These are phyloP conservation scores for Rallus crepitans DNA, from an alignment of 2,797 vertebrate genomes.

Conservation along the genomic window DNA sequence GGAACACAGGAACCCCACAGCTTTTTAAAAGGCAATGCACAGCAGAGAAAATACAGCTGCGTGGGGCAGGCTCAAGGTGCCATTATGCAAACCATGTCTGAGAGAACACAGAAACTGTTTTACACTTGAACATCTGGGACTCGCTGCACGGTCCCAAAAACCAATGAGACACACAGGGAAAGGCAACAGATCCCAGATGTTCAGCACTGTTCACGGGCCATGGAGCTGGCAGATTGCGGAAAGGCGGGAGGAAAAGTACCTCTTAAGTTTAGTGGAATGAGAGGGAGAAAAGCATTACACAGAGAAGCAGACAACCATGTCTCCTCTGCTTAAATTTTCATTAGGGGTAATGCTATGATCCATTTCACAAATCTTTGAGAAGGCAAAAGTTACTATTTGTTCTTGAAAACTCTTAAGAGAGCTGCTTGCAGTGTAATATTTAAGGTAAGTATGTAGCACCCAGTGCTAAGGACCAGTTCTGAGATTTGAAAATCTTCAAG, in stretches of 20 bases:
- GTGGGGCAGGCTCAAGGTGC: not conserved
- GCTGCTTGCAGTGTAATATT: not conserved
- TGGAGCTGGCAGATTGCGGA: not conserved
- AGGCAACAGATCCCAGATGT: constrained; percentile 21
- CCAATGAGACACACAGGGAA: constrained; percentile 13
- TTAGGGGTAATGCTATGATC: not conserved
- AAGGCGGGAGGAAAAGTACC: not conserved
- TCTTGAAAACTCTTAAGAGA: not conserved
- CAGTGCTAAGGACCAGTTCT: not conserved
- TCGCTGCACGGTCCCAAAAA: not conserved
- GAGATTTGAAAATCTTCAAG: not conserved
- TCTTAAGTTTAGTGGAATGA: constrained; percentile 4
- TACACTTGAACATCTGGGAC: constrained; percentile 37
- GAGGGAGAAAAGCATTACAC: not conserved
- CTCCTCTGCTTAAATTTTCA: not conserved
- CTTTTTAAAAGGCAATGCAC: not conserved
- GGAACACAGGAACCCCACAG: constrained; percentile 3
- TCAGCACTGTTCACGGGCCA: not conserved
- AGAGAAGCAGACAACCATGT: not conserved
- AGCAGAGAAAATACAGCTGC: not conserved
- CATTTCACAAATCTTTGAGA: not conserved
- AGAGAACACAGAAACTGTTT: not conserved
- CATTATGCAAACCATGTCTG: not conserved
- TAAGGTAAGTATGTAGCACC: not conserved
- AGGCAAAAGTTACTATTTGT: not conserved